Evolutionary conservation across 2,888 invertebrate genomes (phyloP), one percentile per base, ranked within the genome.

Genomic region (Drosophila birchii): DNA sequence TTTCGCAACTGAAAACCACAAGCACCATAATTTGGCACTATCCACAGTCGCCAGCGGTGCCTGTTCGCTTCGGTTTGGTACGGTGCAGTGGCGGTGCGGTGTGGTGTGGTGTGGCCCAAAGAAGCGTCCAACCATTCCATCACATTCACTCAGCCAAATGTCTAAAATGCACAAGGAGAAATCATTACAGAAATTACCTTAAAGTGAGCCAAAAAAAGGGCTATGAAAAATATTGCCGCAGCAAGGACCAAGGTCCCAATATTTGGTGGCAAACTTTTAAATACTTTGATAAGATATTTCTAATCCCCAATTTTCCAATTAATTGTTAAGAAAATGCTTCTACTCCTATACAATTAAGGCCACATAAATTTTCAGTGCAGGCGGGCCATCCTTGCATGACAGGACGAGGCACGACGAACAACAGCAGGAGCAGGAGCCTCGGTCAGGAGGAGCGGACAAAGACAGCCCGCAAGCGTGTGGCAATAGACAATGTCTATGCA

Each of bases 401-500:
- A 32, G 36, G 44, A 29, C 44, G 34, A 23, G 18, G 34, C 20
- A 20, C 16, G 5, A 34, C 8, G 34, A 3, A 20, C 16, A 3
- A 20, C 16, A 20, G 51, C 9, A 51, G 51, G 20, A 51, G 39
- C 36, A 20, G 61, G n/a, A n/a, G 29, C 16, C 20, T 41, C 41
- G 49, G 51, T 34, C 29, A 39, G 41, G 29, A 43, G 41, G 58
- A 53, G 70, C 20, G 62, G 38, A 72, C 73, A 72, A 73, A 64
- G 67, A 69, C 77, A 60, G 64, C 44, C 41, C 63, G 80, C 74
- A 75, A 78, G 73, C 81, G 69, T 75, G 67, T 59, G 73, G 81
- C 88, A 83, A 83, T 81, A 79, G 84, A 88, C 84, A 84, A 83
- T 86, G 84, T 86, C 78, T 79, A 62, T 88, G 84, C 88, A 86